Evolutionary conservation across 2,888 invertebrate species (phyloP).

Genomic region (Polymixis lichenea): DNA sequence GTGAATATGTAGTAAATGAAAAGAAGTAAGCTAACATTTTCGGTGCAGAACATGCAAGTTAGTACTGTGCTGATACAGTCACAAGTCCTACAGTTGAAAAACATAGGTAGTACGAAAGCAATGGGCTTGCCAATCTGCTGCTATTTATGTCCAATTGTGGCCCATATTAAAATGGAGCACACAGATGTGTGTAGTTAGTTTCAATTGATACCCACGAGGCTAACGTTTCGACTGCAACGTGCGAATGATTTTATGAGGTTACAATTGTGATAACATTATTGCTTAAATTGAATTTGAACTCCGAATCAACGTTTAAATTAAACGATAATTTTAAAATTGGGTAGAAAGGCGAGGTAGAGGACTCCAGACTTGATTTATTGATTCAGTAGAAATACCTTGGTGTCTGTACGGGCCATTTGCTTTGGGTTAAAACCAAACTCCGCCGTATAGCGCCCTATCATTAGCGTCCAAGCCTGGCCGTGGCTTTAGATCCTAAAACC

Average conservation of each 20-base stretch:
- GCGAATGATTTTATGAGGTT: constrained; percentile 58
- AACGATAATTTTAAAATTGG: constrained; percentile 10
- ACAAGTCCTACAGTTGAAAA: constrained; percentile 28
- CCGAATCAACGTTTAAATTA: constrained; percentile 23
- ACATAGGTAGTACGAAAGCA: constrained; percentile 30
- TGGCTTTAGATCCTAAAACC: constrained; percentile 37
- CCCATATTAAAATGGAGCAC: constrained; percentile 62
- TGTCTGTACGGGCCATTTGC: constrained; percentile 38
- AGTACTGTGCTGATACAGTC: constrained; percentile 5
- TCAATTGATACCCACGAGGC: constrained; percentile 60
- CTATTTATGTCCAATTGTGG: constrained; percentile 54
- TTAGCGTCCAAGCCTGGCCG: constrained; percentile 14
- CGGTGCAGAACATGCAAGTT: not conserved
- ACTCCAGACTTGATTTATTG: constrained; percentile 38
- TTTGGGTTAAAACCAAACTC: constrained; percentile 38
- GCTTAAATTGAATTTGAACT: constrained; percentile 22
- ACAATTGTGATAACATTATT: constrained; percentile 41
- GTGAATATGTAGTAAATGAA: not conserved
- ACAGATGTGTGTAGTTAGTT: constrained; percentile 59
- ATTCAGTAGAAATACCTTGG: constrained; percentile 40
- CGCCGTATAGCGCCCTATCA: constrained; percentile 22
- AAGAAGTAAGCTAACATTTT: not conserved
- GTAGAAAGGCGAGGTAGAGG: not conserved
- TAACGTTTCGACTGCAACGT: constrained; percentile 43
- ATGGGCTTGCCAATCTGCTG: constrained; percentile 48